Evolutionary conservation across 2,797 vertebrate species (phyloP), one percentile per base, ranked within the genome.

Genomic region (Hydrophis major): DNA sequence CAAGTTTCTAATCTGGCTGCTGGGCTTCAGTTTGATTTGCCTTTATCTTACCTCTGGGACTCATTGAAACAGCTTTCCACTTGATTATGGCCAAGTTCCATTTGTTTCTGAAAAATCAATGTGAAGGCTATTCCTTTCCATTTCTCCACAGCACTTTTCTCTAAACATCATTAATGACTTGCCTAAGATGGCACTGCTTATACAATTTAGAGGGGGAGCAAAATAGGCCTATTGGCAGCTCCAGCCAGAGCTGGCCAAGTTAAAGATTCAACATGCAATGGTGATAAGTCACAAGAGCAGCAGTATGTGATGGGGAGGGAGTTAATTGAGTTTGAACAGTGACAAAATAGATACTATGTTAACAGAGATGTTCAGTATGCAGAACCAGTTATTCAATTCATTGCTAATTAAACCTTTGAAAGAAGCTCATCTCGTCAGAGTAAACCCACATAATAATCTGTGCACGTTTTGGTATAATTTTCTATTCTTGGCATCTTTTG

Each of bases 321-420:
- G 93, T 93, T 96, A 94, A 95, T 95, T 95, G 95, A 95, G 53
- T 96, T 95, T 95, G 95, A 96, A 95, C 47, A 57, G 90, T 0
- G 14, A 90, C 53, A 93, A 94, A 96, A 94, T 86, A 96, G 95
- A 96, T 89, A 86, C 94, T 53, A 50, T 93, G 94, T 95, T 97
- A 95, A 95, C 87, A 83, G 91, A 95, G 55, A 59, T 56, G 32
- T 95, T 96, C 93, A 78, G 90, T 96, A 94, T 93, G 90, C 87
- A 94, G 94, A 96, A 93, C 90, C 90, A 93, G 57, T 92, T 95
- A 91, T 95, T 94, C 94, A 89, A 93, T 95, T 96, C 93, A n/a
- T 90, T 89, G 91, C 93, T 96, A 96, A 96, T 96, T 95, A 96
- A 96, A 96, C 94, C 94, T 96, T 96, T 94, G 95, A 92, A 94